Percentiles rank a stretch among this genome's conserved stretches.
Evolutionary conservation across 2,113 vertebrate species (phyloP).

Genomic region (Dryoscopus gambensis): DNA sequence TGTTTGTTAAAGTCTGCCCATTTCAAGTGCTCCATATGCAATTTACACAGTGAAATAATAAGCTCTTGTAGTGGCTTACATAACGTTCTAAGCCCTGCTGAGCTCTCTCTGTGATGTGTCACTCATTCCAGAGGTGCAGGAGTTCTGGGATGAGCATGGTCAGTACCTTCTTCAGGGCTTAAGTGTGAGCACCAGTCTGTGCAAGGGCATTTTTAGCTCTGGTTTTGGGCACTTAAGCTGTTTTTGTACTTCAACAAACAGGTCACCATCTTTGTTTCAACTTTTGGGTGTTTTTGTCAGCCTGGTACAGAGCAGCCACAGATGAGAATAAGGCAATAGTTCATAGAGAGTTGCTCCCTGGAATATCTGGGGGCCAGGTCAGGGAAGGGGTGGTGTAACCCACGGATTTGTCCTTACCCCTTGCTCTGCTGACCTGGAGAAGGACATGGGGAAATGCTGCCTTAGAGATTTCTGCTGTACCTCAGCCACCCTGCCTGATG

Average conservation of each 20-base stretch:
- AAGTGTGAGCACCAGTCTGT: neutral
- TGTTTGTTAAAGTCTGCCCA: neutral
- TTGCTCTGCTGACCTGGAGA: neutral
- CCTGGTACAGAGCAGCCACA: fast-evolving
- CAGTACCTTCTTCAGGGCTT: neutral
- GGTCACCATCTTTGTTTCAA: neutral
- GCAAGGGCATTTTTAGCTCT: neutral
- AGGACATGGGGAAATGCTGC: neutral
- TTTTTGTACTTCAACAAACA: neutral
- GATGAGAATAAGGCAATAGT: neutral
- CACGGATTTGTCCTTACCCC: neutral
- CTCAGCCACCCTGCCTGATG: neutral
- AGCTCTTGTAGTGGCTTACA: neutral
- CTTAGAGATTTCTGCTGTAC: neutral
- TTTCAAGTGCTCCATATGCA: neutral
- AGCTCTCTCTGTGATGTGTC: neutral
- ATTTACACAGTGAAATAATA: neutral
- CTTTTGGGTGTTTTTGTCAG: neutral
- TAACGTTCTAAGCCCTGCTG: neutral
- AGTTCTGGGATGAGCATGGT: neutral
- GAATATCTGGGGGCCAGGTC: neutral
- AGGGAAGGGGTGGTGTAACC: neutral
- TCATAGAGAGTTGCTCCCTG: neutral
- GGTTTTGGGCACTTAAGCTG: neutral
- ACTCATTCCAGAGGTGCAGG: neutral